A percentile compares a stretch with the other conserved stretches of the same genome.
Evolutionary conservation across 2,797 vertebrate species (phyloP).

Genomic region (Gymnodraco acuticeps): DNA sequence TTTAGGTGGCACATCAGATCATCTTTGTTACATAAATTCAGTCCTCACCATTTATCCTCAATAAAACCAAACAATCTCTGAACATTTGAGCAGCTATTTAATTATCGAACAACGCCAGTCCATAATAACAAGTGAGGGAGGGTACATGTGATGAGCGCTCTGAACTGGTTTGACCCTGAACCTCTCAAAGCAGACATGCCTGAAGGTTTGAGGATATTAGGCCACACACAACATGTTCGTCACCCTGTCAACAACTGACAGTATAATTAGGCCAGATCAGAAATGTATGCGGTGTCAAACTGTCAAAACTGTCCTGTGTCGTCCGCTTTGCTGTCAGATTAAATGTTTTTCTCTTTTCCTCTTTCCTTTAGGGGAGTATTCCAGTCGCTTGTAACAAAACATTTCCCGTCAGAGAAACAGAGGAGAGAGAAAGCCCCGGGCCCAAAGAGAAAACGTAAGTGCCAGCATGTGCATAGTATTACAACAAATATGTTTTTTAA

Average conservation of each 20-base stretch:
- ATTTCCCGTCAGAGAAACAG: constrained; percentile 96
- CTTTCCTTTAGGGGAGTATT: constrained; percentile 91
- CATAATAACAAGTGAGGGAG: constrained; percentile 26
- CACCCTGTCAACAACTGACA: constrained; percentile 43
- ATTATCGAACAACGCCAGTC: constrained; percentile 13
- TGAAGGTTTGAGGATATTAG: constrained; percentile 42
- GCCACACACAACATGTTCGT: constrained; percentile 26
- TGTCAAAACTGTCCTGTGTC: constrained; percentile 15
- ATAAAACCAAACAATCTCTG: constrained; percentile 9
- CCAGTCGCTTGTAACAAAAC: constrained; percentile 95
- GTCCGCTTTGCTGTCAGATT: constrained; percentile 22
- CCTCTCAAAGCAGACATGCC: constrained; percentile 44
- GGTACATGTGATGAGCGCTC: neutral
- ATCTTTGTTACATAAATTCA: no score
- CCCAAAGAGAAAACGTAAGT: constrained; percentile 95
- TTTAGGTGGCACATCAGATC: no score
- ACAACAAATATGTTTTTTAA: constrained; percentile 5
- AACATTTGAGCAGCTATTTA: constrained; percentile 17
- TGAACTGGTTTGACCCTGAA: constrained; percentile 42
- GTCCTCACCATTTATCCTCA: neutral
- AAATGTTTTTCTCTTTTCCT: constrained; percentile 39
- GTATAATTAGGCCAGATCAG: constrained; percentile 36
- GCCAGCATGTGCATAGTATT: neutral
- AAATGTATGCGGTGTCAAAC: constrained; percentile 23
- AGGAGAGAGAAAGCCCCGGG: constrained; percentile 90